Conservation (phyloP, 2,888 invertebrate species). For the Listrodromus nycthemerus region DNA sequence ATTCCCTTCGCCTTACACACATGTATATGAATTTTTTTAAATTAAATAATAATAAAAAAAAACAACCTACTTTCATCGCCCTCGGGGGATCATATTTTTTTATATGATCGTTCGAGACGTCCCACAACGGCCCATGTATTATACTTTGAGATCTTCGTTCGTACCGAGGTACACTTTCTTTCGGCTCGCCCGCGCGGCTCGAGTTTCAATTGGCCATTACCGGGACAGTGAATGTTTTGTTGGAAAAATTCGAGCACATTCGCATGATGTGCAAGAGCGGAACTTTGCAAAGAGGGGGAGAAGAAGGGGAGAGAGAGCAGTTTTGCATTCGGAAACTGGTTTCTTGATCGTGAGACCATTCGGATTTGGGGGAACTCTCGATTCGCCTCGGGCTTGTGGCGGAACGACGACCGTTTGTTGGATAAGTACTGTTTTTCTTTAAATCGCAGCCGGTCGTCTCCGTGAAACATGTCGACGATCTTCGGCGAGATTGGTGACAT, state of each 20-base stretch:
- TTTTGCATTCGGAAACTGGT: conserved; percentile 13
- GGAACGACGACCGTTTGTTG: background rate
- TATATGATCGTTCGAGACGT: conserved; percentile 3
- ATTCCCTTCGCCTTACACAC: background rate
- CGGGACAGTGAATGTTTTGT: background rate
- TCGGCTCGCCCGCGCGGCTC: background rate
- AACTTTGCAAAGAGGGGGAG: background rate
- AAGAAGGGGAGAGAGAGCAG: background rate
- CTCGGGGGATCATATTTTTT: conserved; percentile 26
- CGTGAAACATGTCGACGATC: background rate
- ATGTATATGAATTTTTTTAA: background rate
- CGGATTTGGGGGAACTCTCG: background rate
- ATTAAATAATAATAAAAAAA: background rate
- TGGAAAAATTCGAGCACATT: background rate
- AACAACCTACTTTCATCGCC: conserved; percentile 3
- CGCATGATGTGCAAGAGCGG: background rate
- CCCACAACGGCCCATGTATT: background rate
- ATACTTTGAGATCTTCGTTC: conserved; percentile 17
- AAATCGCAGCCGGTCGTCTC: background rate
- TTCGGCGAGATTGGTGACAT: background rate
- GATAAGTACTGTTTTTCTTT: background rate
- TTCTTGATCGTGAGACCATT: background rate
- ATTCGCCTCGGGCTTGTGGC: background rate
- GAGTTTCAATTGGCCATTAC: conserved; percentile 6
- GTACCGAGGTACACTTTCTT: background rate